phyloP scores from a whole-genome alignment of 1,140 invertebrate species.

The Melanaphis sacchari region DNA sequence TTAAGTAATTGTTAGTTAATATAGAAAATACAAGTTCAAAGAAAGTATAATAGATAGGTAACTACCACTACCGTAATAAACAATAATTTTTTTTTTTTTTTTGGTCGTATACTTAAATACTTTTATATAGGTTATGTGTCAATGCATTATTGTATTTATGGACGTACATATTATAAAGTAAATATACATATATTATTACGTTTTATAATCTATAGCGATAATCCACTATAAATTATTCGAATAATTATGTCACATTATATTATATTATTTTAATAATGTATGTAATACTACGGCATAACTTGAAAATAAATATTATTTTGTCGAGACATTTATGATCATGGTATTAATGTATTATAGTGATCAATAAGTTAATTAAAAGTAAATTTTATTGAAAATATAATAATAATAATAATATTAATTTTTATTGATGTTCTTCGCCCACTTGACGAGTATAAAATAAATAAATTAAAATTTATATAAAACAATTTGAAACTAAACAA shows the following conservation, averaged over 20 bases:
- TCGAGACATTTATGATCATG: not conserved
- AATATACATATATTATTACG: not conserved
- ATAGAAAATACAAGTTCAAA: not conserved
- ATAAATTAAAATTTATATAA: too few species aligned
- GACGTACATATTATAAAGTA: not conserved
- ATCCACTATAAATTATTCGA: conserved; percentile 15
- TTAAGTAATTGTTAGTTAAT: not conserved
- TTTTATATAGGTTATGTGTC: not conserved
- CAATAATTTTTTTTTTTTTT: not conserved
- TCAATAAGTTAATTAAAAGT: not conserved
- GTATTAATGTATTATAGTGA: too few species aligned
- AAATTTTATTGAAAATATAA: not conserved
- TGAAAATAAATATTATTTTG: conserved; percentile 3
- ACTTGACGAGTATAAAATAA: not conserved
- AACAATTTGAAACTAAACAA: not conserved
- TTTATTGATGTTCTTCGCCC: not conserved
- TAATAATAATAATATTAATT: not conserved
- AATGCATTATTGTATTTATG: not conserved
- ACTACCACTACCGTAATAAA: not conserved
- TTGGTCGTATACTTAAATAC: too few species aligned
- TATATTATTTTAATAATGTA: not conserved
- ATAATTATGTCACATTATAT: conserved; percentile 10
- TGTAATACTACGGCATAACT: not conserved
- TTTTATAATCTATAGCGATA: not conserved
- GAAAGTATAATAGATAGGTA: not conserved